Evolutionary conservation across 2,888 invertebrate species (phyloP), one percentile per base, ranked within the genome.

Genomic region (Dynastes tityus): DNA sequence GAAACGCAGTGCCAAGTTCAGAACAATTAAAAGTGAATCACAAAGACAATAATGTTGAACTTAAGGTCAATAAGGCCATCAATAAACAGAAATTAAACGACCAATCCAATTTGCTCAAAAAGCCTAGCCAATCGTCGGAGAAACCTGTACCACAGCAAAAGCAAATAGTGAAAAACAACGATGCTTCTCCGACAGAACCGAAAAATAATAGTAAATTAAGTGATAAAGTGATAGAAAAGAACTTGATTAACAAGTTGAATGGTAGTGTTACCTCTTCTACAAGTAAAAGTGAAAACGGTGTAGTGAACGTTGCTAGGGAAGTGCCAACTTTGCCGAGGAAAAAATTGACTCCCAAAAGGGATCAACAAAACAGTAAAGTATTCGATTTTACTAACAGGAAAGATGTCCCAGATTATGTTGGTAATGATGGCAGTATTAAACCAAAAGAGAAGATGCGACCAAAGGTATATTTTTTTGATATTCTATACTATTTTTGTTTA

Each of bases 351-450:
- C 86, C 82, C 75, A 85, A 82, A 77, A 88, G 89, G 29, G 90
- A 90, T 61, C 81, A 83, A 82, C 90, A 92, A 86, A 94, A 94
- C 83, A 91, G 93, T 45, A 93, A 96, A 90, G 95, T 96, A 82
- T 97, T 97, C 90, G 96, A 97, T 90, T 97, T 97, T 89, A 95
- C 94, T 83, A 91, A 93, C 89, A 92, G 95, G 86, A 95, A 95
- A 89, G 95, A 95, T 86, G 95, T 96, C 85, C 97, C 97, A 73
- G 96, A 97, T 91, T 96, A 97, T 89, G 95, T 97, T 86, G 96
- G 96, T 88, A 96, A 96, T 90, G 96, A 97, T 90, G 96, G 95
- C 83, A 91, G 94, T 88, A 91, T 94, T 92, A 84, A 91, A 91
- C 85, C 92, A 92, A 83, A 90, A 93, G 83, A 91, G 92, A 88